Evolutionary conservation across 2,888 invertebrate genomes (phyloP).

Genomic region (Drosophila atripex): DNA sequence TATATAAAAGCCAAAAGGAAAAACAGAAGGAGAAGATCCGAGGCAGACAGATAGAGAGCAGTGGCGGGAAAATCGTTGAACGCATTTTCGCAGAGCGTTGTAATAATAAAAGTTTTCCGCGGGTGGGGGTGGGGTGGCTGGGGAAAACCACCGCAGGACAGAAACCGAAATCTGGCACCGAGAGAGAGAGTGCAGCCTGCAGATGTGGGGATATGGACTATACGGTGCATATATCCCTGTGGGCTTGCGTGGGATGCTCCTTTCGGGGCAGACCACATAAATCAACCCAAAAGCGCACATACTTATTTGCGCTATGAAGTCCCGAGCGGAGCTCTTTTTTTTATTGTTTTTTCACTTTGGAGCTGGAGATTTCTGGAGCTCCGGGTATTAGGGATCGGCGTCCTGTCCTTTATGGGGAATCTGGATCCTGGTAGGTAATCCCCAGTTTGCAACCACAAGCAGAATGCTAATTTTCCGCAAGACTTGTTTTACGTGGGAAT

Average conservation of each 20-base stretch:
- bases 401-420: slow-evolving; percentile 3
- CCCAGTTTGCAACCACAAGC: neutral
- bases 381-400: slow-evolving; percentile 22
- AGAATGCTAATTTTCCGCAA: neutral
- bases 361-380: neutral
- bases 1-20: slow-evolving; percentile 20
- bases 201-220: slow-evolving; percentile 37
- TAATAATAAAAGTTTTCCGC: slow-evolving; percentile 70
- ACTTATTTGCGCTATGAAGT: slow-evolving; percentile 64
- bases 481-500: neutral
- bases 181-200: slow-evolving; percentile 30
- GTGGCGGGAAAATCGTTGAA: slow-evolving; percentile 58
- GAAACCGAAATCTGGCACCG: slow-evolving; percentile 27
- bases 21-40: slow-evolving; percentile 45
- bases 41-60: slow-evolving; percentile 25
- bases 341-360: neutral
- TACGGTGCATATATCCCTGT: slow-evolving; percentile 40
- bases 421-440: slow-evolving; percentile 3
- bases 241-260: slow-evolving; percentile 14
- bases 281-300: slow-evolving; percentile 62
- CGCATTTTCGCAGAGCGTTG: slow-evolving; percentile 68
- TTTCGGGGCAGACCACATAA: slow-evolving; percentile 50
- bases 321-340: slow-evolving; percentile 22
- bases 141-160: slow-evolving; percentile 18
- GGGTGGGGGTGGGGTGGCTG: slow-evolving; percentile 31